Percentiles rank a stretch among this genome's conserved stretches.
Conservation (phyloP, 2,797 vertebrate species). For the Balearica regulorum region DNA sequence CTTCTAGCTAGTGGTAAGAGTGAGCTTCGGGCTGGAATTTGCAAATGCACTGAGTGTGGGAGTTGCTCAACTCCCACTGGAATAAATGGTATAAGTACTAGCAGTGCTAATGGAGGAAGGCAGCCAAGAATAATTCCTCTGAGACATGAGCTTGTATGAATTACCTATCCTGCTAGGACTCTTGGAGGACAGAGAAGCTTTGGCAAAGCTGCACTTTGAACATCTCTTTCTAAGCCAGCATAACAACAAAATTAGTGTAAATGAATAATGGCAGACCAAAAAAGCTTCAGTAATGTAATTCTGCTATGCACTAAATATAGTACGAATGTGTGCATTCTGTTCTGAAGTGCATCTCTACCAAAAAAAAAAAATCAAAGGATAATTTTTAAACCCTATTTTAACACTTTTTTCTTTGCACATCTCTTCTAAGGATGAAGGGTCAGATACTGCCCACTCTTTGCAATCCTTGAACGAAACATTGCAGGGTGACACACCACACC, state of each 20-base stretch:
- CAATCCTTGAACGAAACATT: background rate
- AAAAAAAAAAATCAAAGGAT: background rate
- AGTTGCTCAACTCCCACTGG: background rate
- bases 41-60: background rate
- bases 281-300: background rate
- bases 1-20: background rate
- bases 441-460: background rate
- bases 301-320: background rate
- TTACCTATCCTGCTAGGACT: background rate
- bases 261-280: background rate
- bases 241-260: background rate
- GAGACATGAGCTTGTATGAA: background rate
- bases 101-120: conserved; percentile 16
- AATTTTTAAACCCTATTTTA: background rate
- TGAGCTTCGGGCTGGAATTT: background rate
- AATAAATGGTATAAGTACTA: background rate
- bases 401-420: background rate
- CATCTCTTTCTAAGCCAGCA: background rate
- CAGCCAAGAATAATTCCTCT: background rate
- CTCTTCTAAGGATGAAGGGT: background rate
- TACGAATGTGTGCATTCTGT: background rate
- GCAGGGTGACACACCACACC: background rate
- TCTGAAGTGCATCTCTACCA: background rate
- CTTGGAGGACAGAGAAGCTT: background rate
- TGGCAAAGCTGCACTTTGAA: background rate